Evolutionary conservation across 2,888 invertebrate genomes (phyloP).

Genomic region (Himalopsyche japonica): DNA sequence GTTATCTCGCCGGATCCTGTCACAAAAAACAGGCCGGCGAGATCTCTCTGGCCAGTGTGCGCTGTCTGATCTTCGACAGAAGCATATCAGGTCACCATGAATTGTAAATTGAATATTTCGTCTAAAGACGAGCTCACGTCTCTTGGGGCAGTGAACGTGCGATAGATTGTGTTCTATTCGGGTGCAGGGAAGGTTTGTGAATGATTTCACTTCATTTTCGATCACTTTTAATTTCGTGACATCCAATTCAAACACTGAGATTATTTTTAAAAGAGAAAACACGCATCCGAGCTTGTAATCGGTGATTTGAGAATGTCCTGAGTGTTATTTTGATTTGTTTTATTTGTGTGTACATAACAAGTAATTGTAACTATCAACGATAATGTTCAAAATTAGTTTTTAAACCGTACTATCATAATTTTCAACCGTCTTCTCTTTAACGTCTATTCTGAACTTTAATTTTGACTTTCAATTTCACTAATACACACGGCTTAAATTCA

Average conservation of each 20-base stretch:
- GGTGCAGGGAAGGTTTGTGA: neutral
- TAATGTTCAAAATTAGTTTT: neutral
- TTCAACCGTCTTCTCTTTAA: neutral
- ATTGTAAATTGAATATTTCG: neutral
- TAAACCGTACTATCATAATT: neutral
- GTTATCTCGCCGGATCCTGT: neutral
- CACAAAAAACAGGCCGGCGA: neutral
- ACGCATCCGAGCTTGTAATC: neutral
- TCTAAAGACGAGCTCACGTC: neutral
- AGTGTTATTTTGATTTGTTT: neutral
- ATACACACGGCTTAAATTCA: too few relatives aligned
- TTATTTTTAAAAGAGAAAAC: neutral
- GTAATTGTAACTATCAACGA: neutral
- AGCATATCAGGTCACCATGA: neutral
- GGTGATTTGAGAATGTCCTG: neutral
- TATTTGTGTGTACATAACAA: neutral
- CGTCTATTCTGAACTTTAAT: neutral
- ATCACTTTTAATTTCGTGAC: neutral
- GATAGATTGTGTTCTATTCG: neutral
- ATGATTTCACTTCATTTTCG: neutral
- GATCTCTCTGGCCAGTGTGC: neutral
- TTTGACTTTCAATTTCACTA: neutral
- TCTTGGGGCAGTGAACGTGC: neutral
- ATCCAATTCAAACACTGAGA: neutral
- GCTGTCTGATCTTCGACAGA: neutral